Base-by-base conservation (phyloP, 2,797 vertebrate species). In the Falco concolor region DNA sequence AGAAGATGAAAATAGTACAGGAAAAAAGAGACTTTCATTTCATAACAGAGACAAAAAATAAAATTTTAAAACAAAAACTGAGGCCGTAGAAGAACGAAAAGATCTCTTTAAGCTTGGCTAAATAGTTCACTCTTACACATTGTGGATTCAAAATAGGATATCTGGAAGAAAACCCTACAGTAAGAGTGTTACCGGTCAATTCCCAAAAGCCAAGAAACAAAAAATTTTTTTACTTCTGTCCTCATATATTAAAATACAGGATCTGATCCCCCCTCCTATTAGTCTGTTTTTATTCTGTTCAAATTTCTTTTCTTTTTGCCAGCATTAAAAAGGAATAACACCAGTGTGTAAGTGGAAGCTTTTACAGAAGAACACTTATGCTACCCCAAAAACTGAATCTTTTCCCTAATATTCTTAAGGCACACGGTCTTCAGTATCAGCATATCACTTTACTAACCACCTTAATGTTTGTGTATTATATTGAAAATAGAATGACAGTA, bases 1-100 rank as follows among this genome's bases (percentile, higher is more conserved):
- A 85, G n/a, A 78, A 53, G 44, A 63, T 7, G 9, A 63, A 56
- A 84, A 84, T 4, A 13, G 70, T 36, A 72, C 11, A 52, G 6
- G 9, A 61, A 72, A 72, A 38, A 93, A 63, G 5, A 74, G 77
- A 82, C 83, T 20, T 30, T 68, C 1, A 36, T 74, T 81, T 89
- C 0, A 0, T 25, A 64, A 65, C 22, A 30, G 13, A 34, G 14
- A 32, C 1, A 0, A 61, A 81, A 81, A 91, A 18, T 8, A 34
- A 34, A 23, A 4, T 2, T 42, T 61, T 47, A 56, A 36, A 91
- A 65, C 32, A 60, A 91, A 87, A 80, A 8, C 14, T 54, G 45
- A 50, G 7, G 5, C 32, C 17, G 18, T 8, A 7, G 19, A 78
- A 74, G 14, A 94, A 63, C 0, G 5, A 63, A 56, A 27, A 34